These are phyloP conservation scores for Furcifer pardalis DNA, from an alignment of 2,797 vertebrate species.

Conservation along the genomic window DNA sequence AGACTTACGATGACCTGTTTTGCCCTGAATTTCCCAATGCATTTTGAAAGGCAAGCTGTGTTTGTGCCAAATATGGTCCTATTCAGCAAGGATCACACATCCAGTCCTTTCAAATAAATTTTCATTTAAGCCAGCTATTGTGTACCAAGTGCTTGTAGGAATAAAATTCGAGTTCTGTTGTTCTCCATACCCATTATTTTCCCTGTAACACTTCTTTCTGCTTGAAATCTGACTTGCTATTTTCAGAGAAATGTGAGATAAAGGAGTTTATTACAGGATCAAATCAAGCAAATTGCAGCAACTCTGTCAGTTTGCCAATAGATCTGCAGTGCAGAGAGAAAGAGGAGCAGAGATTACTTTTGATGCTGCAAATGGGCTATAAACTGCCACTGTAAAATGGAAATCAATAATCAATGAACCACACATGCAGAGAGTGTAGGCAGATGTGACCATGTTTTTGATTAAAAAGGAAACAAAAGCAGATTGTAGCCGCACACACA, in stretches of 20 bases:
- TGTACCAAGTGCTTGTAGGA: background rate
- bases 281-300: conserved; percentile 23
- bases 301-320: background rate
- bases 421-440: no score
- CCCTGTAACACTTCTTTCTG: background rate
- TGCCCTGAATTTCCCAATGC: background rate
- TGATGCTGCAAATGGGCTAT: background rate
- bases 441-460: no score
- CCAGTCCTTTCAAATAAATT: no score
- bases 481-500: no score
- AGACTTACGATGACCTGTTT: no score
- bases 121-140: no score
- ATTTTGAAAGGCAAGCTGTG: background rate
- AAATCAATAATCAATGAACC: background rate
- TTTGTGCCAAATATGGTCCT: no score
- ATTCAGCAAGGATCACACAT: background rate
- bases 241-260: background rate
- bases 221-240: rapidly evolving
- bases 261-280: background rate
- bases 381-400: background rate
- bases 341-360: background rate
- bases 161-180: background rate
- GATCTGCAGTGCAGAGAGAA: background rate
- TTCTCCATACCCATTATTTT: background rate
- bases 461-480: no score